These are phyloP conservation scores for Tetragonisca angustula DNA, from an alignment of 2,888 invertebrate species.

Conservation along the genomic window DNA sequence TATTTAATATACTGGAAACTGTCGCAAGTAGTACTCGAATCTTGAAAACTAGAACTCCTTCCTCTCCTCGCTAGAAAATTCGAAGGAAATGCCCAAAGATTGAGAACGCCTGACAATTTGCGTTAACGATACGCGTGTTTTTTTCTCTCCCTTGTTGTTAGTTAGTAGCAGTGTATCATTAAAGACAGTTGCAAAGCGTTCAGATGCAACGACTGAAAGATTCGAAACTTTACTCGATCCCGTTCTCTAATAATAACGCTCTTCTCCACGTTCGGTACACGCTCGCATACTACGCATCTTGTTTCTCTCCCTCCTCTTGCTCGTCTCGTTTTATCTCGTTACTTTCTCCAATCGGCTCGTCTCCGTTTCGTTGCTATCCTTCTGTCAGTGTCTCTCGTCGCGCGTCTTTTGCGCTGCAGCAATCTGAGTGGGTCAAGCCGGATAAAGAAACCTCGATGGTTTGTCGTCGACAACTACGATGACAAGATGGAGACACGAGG, in stretches of 20 bases:
- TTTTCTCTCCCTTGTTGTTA: too few species aligned
- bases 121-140: too few species aligned
- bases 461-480: slow-evolving; percentile 50
- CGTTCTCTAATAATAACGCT: slow-evolving; percentile 19
- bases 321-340: slow-evolving; percentile 13
- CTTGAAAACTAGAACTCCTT: too few species aligned
- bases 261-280: not conserved
- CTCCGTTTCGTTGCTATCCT: slow-evolving; percentile 21
- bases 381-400: slow-evolving; percentile 34
- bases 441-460: slow-evolving; percentile 75
- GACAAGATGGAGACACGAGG: slow-evolving; percentile 12
- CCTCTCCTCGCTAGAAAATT: too few species aligned
- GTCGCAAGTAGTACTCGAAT: too few species aligned
- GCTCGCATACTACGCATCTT: not conserved
- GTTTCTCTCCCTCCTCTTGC: not conserved
- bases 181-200: too few species aligned
- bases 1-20: too few species aligned
- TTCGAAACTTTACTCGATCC: too few species aligned
- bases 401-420: slow-evolving; percentile 71
- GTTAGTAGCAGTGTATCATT: too few species aligned
- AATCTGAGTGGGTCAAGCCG: slow-evolving; percentile 77
- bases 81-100: too few species aligned
- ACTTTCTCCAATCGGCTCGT: slow-evolving; percentile 3
- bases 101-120: too few species aligned
- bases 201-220: too few species aligned